phyloP scores from a whole-genome alignment of 2,797 vertebrate genomes.

The Chrosomus eos region DNA sequence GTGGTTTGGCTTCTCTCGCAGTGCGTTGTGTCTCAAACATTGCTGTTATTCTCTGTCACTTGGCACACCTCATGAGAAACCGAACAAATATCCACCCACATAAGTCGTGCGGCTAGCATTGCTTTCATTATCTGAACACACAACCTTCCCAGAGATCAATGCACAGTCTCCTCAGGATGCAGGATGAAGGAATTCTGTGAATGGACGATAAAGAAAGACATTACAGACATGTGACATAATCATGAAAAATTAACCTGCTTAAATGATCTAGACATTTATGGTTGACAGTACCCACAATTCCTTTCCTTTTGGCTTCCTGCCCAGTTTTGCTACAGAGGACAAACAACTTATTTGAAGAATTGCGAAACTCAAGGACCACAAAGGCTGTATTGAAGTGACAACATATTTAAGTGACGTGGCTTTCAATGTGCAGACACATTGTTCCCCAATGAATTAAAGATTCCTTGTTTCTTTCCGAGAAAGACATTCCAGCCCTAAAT shows the following conservation, averaged over 20 bases:
- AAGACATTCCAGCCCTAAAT: constrained; percentile 31
- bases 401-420: constrained; percentile 23
- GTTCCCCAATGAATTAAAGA: constrained; percentile 46
- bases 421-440: constrained; percentile 45
- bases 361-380: constrained; percentile 29
- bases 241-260: not conserved
- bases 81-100: not conserved
- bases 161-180: not conserved
- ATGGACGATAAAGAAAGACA: not conserved
- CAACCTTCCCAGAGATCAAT: not conserved
- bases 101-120: not conserved
- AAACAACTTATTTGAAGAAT: constrained; percentile 43
- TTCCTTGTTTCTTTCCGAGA: constrained; percentile 32
- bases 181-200: not conserved
- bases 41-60: constrained; percentile 20
- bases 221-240: not conserved
- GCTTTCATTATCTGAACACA: constrained; percentile 9
- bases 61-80: constrained; percentile 29
- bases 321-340: constrained; percentile 33
- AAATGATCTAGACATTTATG: not conserved
- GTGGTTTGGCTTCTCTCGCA: constrained; percentile 39
- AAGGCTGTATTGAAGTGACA: constrained; percentile 38
- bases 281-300: constrained; percentile 11
- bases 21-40: constrained; percentile 23
- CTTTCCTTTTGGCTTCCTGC: constrained; percentile 11